Conservation (phyloP, 2,888 invertebrate species). For the Ditylenchus weischeri region DNA sequence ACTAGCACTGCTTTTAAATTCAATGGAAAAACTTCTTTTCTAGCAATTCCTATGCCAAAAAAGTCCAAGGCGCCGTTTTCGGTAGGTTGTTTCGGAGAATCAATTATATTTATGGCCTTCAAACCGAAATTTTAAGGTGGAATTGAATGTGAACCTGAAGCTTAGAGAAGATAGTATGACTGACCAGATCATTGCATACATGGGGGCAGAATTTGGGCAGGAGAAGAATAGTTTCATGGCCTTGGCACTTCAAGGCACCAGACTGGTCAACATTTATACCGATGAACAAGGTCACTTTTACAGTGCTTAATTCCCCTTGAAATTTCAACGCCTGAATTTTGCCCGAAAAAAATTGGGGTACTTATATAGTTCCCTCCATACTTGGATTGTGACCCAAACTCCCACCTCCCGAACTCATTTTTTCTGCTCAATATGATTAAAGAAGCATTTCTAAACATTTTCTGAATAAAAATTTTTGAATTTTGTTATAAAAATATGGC, state of each 20-base stretch:
- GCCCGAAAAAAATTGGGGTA: too few species aligned
- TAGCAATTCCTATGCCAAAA: conserved; percentile 16
- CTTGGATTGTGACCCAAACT: too few species aligned
- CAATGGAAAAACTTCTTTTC: conserved; percentile 20
- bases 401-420: too few species aligned
- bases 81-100: neutral
- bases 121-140: conserved; percentile 27
- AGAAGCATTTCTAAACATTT: too few species aligned
- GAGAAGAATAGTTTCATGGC: conserved; percentile 32
- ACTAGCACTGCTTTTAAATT: conserved; percentile 10
- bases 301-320: neutral
- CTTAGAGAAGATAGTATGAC: conserved; percentile 25
- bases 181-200: conserved; percentile 45
- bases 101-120: neutral
- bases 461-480: too few species aligned
- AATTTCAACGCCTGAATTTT: too few species aligned
- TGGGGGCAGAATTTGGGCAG: conserved; percentile 38
- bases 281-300: neutral
- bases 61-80: neutral
- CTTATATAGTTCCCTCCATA: too few species aligned
- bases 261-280: conserved; percentile 34
- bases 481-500: too few species aligned
- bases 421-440: too few species aligned
- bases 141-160: conserved; percentile 31
- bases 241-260: conserved; percentile 35